phyloP scores from a whole-genome alignment of 2,797 vertebrate species.

The Pygocentrus nattereri region DNA sequence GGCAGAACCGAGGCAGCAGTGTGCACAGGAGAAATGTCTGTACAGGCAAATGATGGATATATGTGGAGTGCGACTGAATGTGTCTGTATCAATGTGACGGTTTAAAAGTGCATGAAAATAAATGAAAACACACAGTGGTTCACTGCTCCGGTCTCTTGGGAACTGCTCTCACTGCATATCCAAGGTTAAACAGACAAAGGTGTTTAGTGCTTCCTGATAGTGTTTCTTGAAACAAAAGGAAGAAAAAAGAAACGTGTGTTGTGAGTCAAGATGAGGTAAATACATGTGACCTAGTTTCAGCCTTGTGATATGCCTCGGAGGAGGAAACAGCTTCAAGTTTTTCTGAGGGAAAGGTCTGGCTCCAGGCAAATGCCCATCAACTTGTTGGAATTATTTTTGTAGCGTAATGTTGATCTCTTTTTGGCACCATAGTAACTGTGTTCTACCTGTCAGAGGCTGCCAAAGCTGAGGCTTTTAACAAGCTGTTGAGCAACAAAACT shows the following conservation, averaged over 20 bases:
- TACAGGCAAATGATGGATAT: constrained; percentile 13
- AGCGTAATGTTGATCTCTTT: constrained; percentile 70
- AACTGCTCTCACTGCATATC: neutral
- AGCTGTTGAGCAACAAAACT: constrained; percentile 67
- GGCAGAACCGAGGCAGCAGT: constrained; percentile 54
- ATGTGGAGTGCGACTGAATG: constrained; percentile 3
- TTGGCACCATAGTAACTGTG: constrained; percentile 73
- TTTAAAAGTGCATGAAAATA: neutral
- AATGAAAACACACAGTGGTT: neutral
- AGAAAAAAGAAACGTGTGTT: neutral
- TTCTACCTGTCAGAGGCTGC: constrained; percentile 70
- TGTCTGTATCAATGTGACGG: neutral
- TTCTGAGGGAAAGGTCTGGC: constrained; percentile 51
- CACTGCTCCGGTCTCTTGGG: constrained; percentile 12
- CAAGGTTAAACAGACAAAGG: constrained; percentile 32
- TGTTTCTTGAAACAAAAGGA: constrained; percentile 9
- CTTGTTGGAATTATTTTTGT: constrained; percentile 48
- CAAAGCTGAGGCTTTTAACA: constrained; percentile 64
- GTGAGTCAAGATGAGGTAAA: constrained; percentile 22
- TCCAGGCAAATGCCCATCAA: constrained; percentile 67
- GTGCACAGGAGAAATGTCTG: constrained; percentile 49
- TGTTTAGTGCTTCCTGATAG: constrained; percentile 6
- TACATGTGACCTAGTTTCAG: constrained; percentile 44
- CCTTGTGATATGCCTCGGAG: constrained; percentile 22
- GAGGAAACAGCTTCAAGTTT: constrained; percentile 53